Evolutionary conservation across 2,797 vertebrate genomes (phyloP).

Genomic region (Rhinichthys osculus): DNA sequence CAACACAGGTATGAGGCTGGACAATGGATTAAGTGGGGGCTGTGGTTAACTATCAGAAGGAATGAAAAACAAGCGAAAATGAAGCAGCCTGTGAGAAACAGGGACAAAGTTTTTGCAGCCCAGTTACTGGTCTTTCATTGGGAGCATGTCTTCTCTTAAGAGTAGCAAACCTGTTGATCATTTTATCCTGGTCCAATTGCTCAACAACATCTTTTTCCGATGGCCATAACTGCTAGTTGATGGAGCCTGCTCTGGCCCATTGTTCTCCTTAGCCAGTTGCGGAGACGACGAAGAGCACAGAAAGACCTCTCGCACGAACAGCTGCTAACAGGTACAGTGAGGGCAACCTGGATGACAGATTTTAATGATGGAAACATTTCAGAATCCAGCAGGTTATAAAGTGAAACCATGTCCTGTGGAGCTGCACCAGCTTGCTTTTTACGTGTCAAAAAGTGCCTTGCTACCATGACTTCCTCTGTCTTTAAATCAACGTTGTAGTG

Average conservation of each 20-base stretch:
- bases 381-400: conserved; percentile 39
- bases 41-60: not conserved
- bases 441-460: not conserved
- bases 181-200: not conserved
- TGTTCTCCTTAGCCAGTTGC: not conserved
- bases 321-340: not conserved
- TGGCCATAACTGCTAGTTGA: not conserved
- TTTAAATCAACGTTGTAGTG: conserved; percentile 40
- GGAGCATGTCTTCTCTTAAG: not conserved
- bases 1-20: not conserved
- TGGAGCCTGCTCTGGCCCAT: not conserved
- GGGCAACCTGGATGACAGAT: conserved; percentile 16
- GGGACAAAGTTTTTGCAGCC: not conserved
- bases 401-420: conserved; percentile 4
- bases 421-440: conserved; percentile 26
- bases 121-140: not conserved
- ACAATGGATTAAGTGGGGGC: not conserved
- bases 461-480: conserved; percentile 9
- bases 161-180: not conserved
- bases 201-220: not conserved
- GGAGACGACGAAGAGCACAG: not conserved
- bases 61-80: not conserved
- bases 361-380: conserved; percentile 45
- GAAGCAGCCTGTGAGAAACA: not conserved
- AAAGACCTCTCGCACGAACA: not conserved